Percentiles rank a stretch among this genome's conserved stretches.
Conservation (phyloP, 1,140 invertebrate species). For the Branchinecta lynchi region DNA sequence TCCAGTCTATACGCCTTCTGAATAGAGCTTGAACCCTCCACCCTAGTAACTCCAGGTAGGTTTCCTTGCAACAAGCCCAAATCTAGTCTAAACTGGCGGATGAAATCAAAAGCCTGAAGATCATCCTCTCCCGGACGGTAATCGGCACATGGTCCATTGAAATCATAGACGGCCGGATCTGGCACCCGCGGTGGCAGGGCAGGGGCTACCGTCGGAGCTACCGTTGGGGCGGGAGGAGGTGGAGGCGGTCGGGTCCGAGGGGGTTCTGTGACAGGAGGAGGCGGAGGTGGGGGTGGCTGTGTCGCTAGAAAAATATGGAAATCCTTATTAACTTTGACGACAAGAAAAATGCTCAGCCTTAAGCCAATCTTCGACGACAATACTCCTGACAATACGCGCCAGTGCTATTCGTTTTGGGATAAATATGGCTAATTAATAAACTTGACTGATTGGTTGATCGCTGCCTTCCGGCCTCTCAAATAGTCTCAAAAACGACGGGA, state of each 20-base stretch:
- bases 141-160: constrained; percentile 40
- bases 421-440: too few species aligned
- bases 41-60: constrained; percentile 45
- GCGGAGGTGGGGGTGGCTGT: neutral
- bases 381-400: too few species aligned
- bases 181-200: neutral
- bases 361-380: too few species aligned
- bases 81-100: constrained; percentile 54
- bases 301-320: too few species aligned
- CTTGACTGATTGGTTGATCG: too few species aligned
- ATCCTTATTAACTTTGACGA: too few species aligned
- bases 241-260: neutral
- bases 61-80: constrained; percentile 35
- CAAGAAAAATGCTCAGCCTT: too few species aligned
- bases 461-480: too few species aligned
- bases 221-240: neutral
- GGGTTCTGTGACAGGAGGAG: neutral
- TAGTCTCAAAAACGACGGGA: too few species aligned
- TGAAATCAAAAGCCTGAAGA: constrained; percentile 59
- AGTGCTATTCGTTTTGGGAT: too few species aligned
- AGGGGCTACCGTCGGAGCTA: neutral
- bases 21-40: constrained; percentile 50
- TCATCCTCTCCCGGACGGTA: constrained; percentile 53
- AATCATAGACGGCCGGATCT: constrained; percentile 23
- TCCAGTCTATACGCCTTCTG: constrained; percentile 62